Evolutionary conservation across 2,797 vertebrate genomes (phyloP), one percentile per base, ranked within the genome.

Genomic region (Coreius guichenoti): DNA sequence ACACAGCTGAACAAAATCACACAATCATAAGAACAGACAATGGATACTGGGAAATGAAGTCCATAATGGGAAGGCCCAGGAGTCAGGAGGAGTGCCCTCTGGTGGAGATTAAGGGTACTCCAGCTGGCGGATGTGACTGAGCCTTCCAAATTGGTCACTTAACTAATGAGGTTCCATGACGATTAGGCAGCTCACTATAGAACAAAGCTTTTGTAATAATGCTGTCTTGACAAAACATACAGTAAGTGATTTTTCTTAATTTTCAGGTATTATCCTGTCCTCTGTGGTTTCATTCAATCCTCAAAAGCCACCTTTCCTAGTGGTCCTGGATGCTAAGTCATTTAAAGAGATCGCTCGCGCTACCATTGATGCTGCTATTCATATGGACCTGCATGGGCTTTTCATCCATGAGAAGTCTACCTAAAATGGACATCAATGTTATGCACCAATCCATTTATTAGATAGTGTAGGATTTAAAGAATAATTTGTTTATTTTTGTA

Each of bases 311-410:
- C 95, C 97, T 0, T 99, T 98, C 90, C 91, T 99, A 88, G 93
- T 99, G 61, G 84, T 98, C 83, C 93, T 99, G 89, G 91, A 99
- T 86, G 98, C 96, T 56, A 97, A 95, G 90, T 96, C 90, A 0
- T 95, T 98, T 19, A 90, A 94, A 69, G 98, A 99, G 89, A 29
- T 97, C 2, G 97, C 93, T 51, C 95, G 96, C 0, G 97, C 98
- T 11, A 90, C 81, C 0, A 88, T 99, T 19, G 89, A 95, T 0
- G 91, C 89, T 17, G 89, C 91, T 1, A 88, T 99, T 88, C 97
- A 98, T 80, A 85, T 98, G 89, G 98, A 99, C 89, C 95, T 99
- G 23, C 98, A 99, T 0, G 98, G 98, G 23, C 7, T 93, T 0
- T 99, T 98, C 87, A 95, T 99, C 83, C 95, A 93, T 0, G 87